These are phyloP conservation scores for Troglohyphantes excavatus DNA, from an alignment of 2,888 invertebrate genomes.

Conservation along the genomic window DNA sequence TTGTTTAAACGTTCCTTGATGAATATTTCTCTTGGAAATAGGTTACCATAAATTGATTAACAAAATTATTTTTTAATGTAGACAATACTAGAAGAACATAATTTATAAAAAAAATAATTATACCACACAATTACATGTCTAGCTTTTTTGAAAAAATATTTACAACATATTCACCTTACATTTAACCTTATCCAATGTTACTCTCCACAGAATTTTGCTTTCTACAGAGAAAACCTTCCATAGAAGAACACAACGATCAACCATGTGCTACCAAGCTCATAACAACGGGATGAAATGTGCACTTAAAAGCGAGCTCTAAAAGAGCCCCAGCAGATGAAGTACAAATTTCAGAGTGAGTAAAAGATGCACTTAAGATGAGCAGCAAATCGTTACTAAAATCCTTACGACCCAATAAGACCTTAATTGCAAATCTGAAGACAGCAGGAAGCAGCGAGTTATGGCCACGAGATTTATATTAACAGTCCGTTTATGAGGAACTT, in stretches of 20 bases:
- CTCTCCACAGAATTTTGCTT: neutral
- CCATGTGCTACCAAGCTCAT: conserved; percentile 3
- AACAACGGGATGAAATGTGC: conserved; percentile 32
- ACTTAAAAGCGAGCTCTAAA: conserved; percentile 22
- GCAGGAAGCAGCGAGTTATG: conserved; percentile 68
- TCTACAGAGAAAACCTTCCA: neutral
- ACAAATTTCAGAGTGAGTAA: conserved; percentile 70
- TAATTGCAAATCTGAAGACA: conserved; percentile 77
- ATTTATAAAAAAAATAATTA: no score
- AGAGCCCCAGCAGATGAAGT: conserved; percentile 2
- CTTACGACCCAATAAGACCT: conserved; percentile 77
- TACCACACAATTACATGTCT: no score
- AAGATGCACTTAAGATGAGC: conserved; percentile 63
- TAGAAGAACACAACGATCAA: neutral
- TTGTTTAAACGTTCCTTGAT: no score
- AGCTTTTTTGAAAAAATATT: no score
- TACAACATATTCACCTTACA: no score
- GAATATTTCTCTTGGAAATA: no score
- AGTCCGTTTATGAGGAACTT: conserved; percentile 63
- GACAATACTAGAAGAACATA: no score
- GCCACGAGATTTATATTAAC: conserved; percentile 67
- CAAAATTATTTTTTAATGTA: no score
- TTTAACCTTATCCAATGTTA: no score
- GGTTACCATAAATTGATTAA: no score
- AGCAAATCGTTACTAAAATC: conserved; percentile 73